Base-by-base conservation (phyloP, 92 coral and sea anemone genomes). In the Palythoa caribaeorum region DNA sequence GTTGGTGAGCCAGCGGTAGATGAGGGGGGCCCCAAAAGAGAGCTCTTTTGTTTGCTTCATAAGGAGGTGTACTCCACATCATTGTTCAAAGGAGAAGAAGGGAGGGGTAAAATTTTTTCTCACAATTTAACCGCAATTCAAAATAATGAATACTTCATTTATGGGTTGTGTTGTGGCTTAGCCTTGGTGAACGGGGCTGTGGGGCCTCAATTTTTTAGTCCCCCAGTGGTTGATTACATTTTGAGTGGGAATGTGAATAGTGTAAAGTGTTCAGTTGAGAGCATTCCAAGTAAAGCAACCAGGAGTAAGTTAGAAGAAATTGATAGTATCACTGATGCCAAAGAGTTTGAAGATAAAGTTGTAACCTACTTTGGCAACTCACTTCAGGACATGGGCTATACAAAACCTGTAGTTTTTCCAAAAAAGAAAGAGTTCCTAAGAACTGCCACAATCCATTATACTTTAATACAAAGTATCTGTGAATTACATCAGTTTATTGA, bases 181-280 rank as follows among this genome's bases (percentile, higher is more conserved):
- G 92, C 92, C 52, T 53, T 93, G n/a, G 47, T 93, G 48, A 91
- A 93, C 74, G 93, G 93, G 47, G 84, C 92, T 87, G 88, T 89
- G 86, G 93, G 95, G 44, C 95, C 92, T 28, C 89, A 84, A 81
- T 93, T 89, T 84, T 93, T 93, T 74, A 60, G 91, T 78, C 66
- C 86, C 60, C 91, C 91, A 48, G 92, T 91, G 80, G 91, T 88
- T 55, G 94, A 88, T 77, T 91, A 87, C 80, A 77, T 91, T 72
- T 83, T 91, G 65, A 55, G 77, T 77, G 87, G 83, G 69, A 76
- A 88, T 83, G 71, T 88, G 66, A 84, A 91, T 54, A 38, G 76
- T 75, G 83, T 80, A 55, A 79, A 86, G 50, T 57, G 88, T 57
- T 79, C 90, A 71, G 47, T 86, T 79, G 90, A 90, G 21, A 86